A percentile compares a stretch with the other conserved stretches of the same genome.
Conservation (phyloP, 2,888 invertebrate species). For the Standfussiana lucernea region DNA sequence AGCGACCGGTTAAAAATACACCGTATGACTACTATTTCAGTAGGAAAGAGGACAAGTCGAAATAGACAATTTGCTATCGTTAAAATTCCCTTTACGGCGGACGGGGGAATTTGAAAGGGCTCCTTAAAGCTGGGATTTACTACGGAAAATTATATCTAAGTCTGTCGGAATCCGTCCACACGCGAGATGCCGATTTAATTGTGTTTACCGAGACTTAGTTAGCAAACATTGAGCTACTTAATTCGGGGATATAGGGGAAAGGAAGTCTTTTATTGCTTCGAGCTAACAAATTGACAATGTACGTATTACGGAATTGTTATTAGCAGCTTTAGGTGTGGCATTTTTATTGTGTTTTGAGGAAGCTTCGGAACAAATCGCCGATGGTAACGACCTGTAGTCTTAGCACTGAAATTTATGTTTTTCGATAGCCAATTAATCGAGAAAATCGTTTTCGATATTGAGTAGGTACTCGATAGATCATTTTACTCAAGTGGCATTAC, state of each 20-base stretch:
- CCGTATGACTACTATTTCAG: conserved; percentile 51
- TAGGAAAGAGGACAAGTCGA: conserved; percentile 56
- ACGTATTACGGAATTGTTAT: conserved; percentile 58
- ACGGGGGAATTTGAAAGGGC: conserved; percentile 78
- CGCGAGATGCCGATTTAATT: conserved; percentile 86
- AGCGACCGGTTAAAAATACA: conserved; percentile 50
- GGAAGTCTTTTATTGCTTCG: conserved; percentile 73
- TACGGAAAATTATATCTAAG: conserved; percentile 84
- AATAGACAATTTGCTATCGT: conserved; percentile 71
- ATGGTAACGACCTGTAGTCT: neutral
- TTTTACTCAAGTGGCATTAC: neutral
- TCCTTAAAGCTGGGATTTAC: conserved; percentile 82
- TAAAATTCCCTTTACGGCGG: conserved; percentile 78
- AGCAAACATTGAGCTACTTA: conserved; percentile 83
- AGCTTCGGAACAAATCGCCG: conserved; percentile 17
- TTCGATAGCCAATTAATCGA: neutral
- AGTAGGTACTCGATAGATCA: neutral
- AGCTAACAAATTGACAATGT: conserved; percentile 68
- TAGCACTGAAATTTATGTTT: neutral
- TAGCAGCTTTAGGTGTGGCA: conserved; percentile 45
- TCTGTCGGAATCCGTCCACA: conserved; percentile 82
- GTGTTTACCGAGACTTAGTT: conserved; percentile 86
- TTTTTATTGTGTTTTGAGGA: conserved; percentile 36
- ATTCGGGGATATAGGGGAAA: conserved; percentile 74
- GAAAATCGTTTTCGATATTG: neutral